A percentile compares a stretch with the other conserved stretches of the same genome.
Conservation (phyloP, 2,113 vertebrate species). For the Amphilophus citrinellus region DNA sequence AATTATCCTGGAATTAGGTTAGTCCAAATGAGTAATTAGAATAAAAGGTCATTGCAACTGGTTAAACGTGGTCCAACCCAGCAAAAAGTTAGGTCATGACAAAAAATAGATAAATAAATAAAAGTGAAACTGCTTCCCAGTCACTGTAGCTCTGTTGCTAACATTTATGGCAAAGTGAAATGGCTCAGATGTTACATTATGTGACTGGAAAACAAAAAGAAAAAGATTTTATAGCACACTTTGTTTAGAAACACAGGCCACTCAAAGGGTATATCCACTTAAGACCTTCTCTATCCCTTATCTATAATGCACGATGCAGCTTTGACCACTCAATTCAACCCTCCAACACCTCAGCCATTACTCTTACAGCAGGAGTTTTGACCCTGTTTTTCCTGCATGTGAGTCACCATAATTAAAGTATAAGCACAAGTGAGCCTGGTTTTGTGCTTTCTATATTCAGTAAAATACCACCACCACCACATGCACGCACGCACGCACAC, state of each 20-base stretch:
- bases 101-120: not conserved
- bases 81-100: not conserved
- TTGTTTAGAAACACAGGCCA: conserved; percentile 43
- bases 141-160: not conserved
- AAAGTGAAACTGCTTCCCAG: not conserved
- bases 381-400: conserved; percentile 15
- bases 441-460: not conserved
- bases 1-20: not conserved
- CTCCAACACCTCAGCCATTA: conserved; percentile 34
- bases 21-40: not conserved
- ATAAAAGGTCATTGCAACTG: not conserved
- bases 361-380: not conserved
- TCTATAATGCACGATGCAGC: conserved; percentile 64
- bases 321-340: conserved; percentile 42
- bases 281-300: conserved; percentile 53
- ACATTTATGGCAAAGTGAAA: not conserved
- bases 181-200: not conserved
- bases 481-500: too few relatives aligned
- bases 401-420: not conserved
- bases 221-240: conserved; percentile 13
- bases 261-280: conserved; percentile 57
- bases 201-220: conserved; percentile 29
- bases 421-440: not conserved
- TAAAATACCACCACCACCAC: not conserved
- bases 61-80: not conserved